phyloP scores from a whole-genome alignment of 2,797 vertebrate genomes.

The Anableps anableps region DNA sequence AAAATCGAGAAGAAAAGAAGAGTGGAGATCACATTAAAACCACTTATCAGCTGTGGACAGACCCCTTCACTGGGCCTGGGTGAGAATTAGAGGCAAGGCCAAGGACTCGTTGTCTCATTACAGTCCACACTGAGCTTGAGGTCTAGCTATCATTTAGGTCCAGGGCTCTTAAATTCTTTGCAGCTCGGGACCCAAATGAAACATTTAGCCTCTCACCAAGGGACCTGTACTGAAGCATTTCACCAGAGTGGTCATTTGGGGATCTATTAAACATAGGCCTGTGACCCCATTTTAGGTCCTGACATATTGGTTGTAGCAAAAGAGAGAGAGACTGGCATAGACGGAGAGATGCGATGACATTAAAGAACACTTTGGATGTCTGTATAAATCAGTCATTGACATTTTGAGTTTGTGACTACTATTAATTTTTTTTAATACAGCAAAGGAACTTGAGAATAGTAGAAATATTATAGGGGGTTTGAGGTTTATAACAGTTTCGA shows the following conservation, averaged over 20 bases:
- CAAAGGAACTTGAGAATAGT: conserved; percentile 11
- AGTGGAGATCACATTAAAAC: conserved; percentile 74
- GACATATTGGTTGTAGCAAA: conserved; percentile 54
- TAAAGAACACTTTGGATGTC: conserved; percentile 54
- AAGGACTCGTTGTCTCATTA: conserved; percentile 62
- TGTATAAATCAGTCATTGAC: conserved; percentile 61
- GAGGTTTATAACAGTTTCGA: neutral
- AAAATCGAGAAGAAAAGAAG: conserved; percentile 33
- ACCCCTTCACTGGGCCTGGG: conserved; percentile 59
- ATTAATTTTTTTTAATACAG: conserved; percentile 1
- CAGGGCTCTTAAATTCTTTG: conserved; percentile 73
- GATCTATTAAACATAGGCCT: conserved; percentile 73
- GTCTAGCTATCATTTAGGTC: conserved; percentile 70
- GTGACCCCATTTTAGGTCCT: conserved; percentile 74
- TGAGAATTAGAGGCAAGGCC: conserved; percentile 67
- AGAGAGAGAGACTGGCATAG: conserved; percentile 29
- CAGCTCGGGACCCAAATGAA: conserved; percentile 72
- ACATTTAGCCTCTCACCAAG: conserved; percentile 68
- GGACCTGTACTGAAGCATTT: conserved; percentile 64
- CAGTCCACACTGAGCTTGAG: conserved; percentile 49
- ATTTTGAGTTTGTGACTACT: conserved; percentile 45
- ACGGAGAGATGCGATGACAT: conserved; percentile 45
- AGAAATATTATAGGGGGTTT: neutral
- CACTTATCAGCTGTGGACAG: conserved; percentile 78
- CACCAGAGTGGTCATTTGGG: conserved; percentile 50